phyloP scores from a whole-genome alignment of 2,888 invertebrate genomes.

The Epirrhoe alternata region DNA sequence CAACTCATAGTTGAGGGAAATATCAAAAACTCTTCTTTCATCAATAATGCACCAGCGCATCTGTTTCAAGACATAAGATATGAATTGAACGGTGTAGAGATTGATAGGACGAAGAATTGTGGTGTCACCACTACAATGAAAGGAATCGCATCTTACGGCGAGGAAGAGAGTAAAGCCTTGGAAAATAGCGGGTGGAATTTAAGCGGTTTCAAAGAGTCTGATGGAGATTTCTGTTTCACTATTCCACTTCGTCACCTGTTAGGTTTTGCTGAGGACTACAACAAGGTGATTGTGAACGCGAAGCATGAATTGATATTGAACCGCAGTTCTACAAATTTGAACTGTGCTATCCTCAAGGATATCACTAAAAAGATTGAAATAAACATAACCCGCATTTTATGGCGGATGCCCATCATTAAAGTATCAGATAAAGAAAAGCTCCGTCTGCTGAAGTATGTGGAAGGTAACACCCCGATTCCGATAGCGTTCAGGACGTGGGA shows the following conservation, averaged over 20 bases:
- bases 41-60: background rate
- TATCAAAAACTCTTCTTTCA: slow-evolving; percentile 5
- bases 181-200: slow-evolving; percentile 3
- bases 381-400: slow-evolving; percentile 35
- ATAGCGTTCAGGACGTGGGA: slow-evolving; percentile 48
- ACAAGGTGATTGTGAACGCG: slow-evolving; percentile 59
- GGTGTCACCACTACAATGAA: background rate
- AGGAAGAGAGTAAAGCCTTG: slow-evolving; percentile 1
- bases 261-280: slow-evolving; percentile 51
- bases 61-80: background rate
- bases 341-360: background rate
- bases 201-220: background rate
- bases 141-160: background rate
- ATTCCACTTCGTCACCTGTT: background rate
- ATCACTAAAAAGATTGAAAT: slow-evolving; percentile 19
- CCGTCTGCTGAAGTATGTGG: slow-evolving; percentile 27
- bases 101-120: background rate
- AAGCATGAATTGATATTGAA: slow-evolving; percentile 40
- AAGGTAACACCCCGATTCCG: slow-evolving; percentile 45
- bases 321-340: slow-evolving; percentile 46
- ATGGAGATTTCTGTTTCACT: background rate
- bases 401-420: slow-evolving; percentile 34
- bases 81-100: background rate
- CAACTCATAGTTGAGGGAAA: slow-evolving; percentile 4
- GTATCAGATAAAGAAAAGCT: slow-evolving; percentile 34